Evolutionary conservation across 2,888 invertebrate species (phyloP), one percentile per base, ranked within the genome.

Genomic region (Clivina fossor): DNA sequence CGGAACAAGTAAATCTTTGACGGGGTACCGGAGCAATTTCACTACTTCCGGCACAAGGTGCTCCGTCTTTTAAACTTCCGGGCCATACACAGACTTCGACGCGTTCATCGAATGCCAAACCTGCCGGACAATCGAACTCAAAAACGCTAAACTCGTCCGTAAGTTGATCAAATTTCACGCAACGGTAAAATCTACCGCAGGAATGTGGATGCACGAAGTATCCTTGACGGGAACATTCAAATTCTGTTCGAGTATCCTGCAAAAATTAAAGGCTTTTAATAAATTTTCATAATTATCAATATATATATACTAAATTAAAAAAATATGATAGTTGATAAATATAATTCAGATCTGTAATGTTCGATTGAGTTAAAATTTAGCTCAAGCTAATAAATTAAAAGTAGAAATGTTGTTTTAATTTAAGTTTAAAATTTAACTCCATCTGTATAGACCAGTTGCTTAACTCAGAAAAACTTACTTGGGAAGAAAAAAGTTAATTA

Each of bases 31-130:
- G 88, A 0, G 86, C 86, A 26, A 90, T 88, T 75, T 90, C 89
- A 24, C 86, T 86, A 46, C 84, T 85, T 55, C 88, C 89, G 11
- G 85, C 82, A 66, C 89, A 89, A 1, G 88, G 83, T 4, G 85
- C 82, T 1, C 86, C 83, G 69, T 85, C 76, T 0, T 86, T 79
- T 40, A 86, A 70, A 53, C 85, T 85, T 43, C 86, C 86, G 0
- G 89, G 88, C 89, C 89, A 89, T 3, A 88, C 88, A 68, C 90
- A 90, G 44, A 88, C 87, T 67, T 88, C 88, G 64, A 85, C 85
- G 15, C 82, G 78, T 46, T 83, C 81, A 68, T 89, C 89, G 69
- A 89, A 90, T 0, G 86, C 86, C 51, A 89, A 71, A 4, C 89
- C 89, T 18, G 83, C 80, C 0, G 89, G 89, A 66, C 90, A 90